phyloP scores from a whole-genome alignment of 2,113 vertebrate species.

The Agapornis roseicollis region DNA sequence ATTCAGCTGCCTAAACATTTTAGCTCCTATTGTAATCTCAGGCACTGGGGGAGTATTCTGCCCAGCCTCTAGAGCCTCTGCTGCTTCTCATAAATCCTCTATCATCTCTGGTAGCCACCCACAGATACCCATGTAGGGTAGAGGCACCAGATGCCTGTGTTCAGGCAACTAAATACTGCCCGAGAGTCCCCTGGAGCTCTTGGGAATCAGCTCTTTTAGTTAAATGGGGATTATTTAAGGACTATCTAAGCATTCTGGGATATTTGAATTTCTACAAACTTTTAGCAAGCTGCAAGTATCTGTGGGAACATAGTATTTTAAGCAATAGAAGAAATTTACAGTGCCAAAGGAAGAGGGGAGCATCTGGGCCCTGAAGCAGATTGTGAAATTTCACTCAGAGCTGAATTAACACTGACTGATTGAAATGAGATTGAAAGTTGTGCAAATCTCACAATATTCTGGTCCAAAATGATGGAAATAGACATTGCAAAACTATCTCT shows the following conservation, averaged over 20 bases:
- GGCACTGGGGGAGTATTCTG: neutral
- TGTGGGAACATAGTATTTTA: conserved; percentile 33
- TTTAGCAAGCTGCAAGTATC: neutral
- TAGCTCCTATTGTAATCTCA: neutral
- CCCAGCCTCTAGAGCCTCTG: neutral
- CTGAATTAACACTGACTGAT: neutral
- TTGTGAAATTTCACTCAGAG: neutral
- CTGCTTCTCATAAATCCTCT: neutral
- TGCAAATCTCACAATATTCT: conserved; percentile 4
- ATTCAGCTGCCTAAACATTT: neutral
- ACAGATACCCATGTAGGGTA: neutral
- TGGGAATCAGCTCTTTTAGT: neutral
- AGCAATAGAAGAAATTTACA: neutral
- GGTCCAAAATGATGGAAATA: neutral
- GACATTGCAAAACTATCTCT: neutral
- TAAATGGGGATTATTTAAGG: neutral
- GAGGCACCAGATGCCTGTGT: neutral
- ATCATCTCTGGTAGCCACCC: neutral
- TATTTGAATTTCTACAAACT: neutral
- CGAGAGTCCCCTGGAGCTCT: neutral
- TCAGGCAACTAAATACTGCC: neutral
- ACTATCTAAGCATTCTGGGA: neutral
- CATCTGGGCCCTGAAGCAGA: conserved; percentile 1
- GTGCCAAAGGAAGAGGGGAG: conserved; percentile 34
- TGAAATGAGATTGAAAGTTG: neutral